phyloP scores from a whole-genome alignment of 2,797 vertebrate genomes.

The Falco biarmicus region DNA sequence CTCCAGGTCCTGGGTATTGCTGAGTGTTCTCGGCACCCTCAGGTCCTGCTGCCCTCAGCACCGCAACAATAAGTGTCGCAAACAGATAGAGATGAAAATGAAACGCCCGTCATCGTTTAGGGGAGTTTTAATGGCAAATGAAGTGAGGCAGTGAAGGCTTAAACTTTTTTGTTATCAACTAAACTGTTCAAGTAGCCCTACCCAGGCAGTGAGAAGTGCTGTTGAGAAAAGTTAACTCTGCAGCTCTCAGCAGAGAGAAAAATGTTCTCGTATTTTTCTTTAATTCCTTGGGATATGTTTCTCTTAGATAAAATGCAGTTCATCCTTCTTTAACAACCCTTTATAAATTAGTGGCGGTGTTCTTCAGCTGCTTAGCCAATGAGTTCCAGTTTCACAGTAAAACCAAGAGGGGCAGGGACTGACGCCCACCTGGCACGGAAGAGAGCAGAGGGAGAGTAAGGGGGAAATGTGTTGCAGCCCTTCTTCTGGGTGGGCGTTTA shows the following conservation, averaged over 20 bases:
- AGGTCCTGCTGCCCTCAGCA: constrained; percentile 5
- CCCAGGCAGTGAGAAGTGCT: neutral
- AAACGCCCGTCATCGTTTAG: neutral
- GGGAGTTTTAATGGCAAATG: constrained; percentile 8
- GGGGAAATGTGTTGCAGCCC: neutral
- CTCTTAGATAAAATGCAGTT: neutral
- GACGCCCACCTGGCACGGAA: neutral
- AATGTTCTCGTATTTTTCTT: neutral
- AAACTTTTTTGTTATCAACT: neutral
- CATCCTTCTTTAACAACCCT: neutral
- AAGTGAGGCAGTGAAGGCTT: neutral
- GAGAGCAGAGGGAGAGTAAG: neutral
- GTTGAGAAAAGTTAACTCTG: constrained; percentile 3
- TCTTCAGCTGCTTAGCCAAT: neutral
- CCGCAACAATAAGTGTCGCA: neutral
- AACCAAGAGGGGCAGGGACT: neutral
- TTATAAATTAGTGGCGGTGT: neutral
- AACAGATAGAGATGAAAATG: neutral
- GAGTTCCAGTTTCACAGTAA: neutral
- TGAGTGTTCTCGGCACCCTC: neutral
- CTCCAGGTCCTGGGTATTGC: neutral
- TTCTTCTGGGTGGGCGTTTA: neutral
- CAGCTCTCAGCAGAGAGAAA: neutral
- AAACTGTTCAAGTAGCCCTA: neutral
- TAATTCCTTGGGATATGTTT: neutral